Evolutionary conservation across 2,888 invertebrate species (phyloP).

Genomic region (Leucophenga maculata): DNA sequence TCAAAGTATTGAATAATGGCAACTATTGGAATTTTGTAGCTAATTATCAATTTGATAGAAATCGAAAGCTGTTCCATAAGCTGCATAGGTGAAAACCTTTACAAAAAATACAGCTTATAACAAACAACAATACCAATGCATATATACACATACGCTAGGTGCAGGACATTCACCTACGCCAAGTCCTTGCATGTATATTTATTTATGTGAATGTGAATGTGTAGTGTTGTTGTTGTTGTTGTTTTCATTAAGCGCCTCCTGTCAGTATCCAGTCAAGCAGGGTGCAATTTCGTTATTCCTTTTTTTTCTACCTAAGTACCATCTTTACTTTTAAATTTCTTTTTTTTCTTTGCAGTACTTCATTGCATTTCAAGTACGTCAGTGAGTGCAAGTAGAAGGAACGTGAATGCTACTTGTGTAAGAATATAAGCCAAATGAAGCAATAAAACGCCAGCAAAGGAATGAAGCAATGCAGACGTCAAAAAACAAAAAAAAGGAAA

Average conservation of each 20-base stretch:
- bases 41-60: too few relatives aligned
- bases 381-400: background rate
- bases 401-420: background rate
- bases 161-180: conserved; percentile 14
- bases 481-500: conserved; percentile 2
- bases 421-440: conserved; percentile 20
- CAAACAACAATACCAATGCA: background rate
- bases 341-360: conserved; percentile 55
- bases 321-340: conserved; percentile 47
- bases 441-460: conserved; percentile 21
- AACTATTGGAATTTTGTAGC: too few relatives aligned
- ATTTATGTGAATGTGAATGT: background rate
- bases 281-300: conserved; percentile 42
- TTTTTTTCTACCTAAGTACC: conserved; percentile 50
- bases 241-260: too few relatives aligned
- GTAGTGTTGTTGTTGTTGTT: too few relatives aligned
- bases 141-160: background rate
- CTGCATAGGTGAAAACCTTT: too few relatives aligned
- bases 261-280: background rate
- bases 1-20: too few relatives aligned
- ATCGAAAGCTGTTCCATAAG: too few relatives aligned
- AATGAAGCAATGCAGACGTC: background rate
- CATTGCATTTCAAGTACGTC: conserved; percentile 47
- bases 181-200: background rate
- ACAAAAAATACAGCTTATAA: too few relatives aligned